phyloP scores from a whole-genome alignment of 2,113 vertebrate genomes.

The Herpailurus yagouaroundi region DNA sequence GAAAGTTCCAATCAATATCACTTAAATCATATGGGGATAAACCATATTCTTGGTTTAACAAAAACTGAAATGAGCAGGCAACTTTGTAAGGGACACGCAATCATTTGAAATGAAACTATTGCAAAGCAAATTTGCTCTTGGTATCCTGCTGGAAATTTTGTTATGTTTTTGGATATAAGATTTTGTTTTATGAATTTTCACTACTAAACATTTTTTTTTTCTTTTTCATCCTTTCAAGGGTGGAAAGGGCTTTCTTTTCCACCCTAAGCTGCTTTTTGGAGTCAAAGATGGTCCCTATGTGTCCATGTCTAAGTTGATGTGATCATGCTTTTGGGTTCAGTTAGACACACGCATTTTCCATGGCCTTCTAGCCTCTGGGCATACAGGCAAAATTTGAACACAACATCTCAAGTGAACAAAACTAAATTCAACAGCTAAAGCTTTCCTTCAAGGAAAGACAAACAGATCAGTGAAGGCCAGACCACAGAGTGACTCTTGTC shows the following conservation, averaged over 20 bases:
- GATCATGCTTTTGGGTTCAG: conserved; percentile 20
- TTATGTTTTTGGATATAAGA: conserved; percentile 42
- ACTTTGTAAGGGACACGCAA: neutral
- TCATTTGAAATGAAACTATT: conserved; percentile 12
- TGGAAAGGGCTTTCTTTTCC: conserved; percentile 26
- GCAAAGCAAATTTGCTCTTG: conserved; percentile 18
- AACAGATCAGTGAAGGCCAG: conserved; percentile 37
- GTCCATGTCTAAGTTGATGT: neutral
- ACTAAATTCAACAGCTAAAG: conserved; percentile 34
- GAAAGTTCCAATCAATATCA: neutral
- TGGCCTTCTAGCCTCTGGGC: conserved; percentile 8
- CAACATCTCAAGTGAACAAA: conserved; percentile 60
- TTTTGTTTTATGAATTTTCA: conserved; percentile 45
- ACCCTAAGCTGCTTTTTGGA: neutral
- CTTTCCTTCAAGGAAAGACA: conserved; percentile 23
- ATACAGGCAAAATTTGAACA: conserved; percentile 39
- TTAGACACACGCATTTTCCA: neutral
- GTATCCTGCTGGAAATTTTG: neutral
- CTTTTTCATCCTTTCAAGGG: neutral
- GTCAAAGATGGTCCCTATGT: neutral
- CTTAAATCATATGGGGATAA: neutral
- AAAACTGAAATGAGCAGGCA: conserved; percentile 34
- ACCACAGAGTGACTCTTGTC: neutral
- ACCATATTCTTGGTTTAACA: conserved; percentile 38
- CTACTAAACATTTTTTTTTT: neutral